Evolutionary conservation across 2,113 vertebrate species (phyloP), one percentile per base, ranked within the genome.

Genomic region (Gorsachius goisagi): DNA sequence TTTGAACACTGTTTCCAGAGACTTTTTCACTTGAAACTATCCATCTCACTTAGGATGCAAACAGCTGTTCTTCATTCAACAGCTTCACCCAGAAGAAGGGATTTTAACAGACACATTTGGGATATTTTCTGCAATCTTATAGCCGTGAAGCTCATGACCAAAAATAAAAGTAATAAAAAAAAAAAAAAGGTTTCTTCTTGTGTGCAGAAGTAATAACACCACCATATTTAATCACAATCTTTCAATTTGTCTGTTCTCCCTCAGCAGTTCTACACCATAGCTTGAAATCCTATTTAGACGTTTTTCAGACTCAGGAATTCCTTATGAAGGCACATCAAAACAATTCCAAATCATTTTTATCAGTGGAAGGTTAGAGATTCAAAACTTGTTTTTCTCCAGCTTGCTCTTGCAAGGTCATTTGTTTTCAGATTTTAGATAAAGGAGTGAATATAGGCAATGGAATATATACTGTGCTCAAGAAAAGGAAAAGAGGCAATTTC

Each of bases 1-100:
- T 85, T 82, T 75, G 53, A 92, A 67, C 17, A 9, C 10, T 60
- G 41, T 76, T 96, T 92, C 69, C 91, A 93, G 91, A 72, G n/a
- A 73, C n/a, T 76, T 91, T 96, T 82, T 75, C 52, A 82, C 67
- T 94, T 95, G 55, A 95, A 91, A 68, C 47, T 37, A 66, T 55
- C 60, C 55, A 18, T 86, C 63, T 89, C 37, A 59, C 52, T 95
- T 89, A 88, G 62, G 73, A 91, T 69, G 28, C 49, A 93, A 95
- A 92, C 84, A 93, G 71, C 75, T 95, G 93, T 77, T 94, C 75
- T 79, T 89, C 78, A 95, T 94, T 92, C 67, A 83, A 84, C 32
- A 73, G 39, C 55, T 80, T 91, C 67, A 82, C 8, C 26, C 21
- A 66, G 45, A 69, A 74, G 32, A 94, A 68, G 30, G 15, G 32